Evolutionary conservation across 2,797 vertebrate species (phyloP).

Genomic region (Podargus strigoides): DNA sequence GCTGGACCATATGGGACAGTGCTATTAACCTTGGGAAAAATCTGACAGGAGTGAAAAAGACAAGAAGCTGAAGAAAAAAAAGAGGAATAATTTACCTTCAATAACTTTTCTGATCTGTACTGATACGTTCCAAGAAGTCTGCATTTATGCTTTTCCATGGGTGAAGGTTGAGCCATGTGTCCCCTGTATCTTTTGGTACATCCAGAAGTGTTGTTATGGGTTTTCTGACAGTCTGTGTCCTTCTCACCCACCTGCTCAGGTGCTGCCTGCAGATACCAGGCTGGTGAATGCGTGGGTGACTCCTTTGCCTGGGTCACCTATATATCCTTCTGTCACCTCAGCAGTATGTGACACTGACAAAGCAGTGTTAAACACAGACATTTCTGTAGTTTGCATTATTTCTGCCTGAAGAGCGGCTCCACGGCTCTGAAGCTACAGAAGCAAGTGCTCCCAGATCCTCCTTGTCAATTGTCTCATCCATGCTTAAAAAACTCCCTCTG

Average conservation of each 20-base stretch:
- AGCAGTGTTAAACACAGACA: not conserved
- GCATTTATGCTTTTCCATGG: not conserved
- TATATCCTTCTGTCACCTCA: not conserved
- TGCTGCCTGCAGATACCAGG: not conserved
- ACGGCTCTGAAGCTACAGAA: not conserved
- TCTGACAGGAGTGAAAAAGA: conserved; percentile 5
- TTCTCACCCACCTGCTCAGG: not conserved
- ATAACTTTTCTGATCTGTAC: conserved; percentile 39
- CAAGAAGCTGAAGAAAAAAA: not conserved
- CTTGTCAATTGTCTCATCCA: not conserved
- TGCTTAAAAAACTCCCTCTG: conserved; percentile 5
- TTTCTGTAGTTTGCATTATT: not conserved
- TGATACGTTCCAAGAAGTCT: not conserved
- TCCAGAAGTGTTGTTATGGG: not conserved
- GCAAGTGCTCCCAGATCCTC: not conserved
- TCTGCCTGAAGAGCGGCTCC: not conserved
- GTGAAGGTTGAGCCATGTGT: not conserved
- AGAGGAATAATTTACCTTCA: conserved; percentile 9
- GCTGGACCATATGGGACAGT: conserved; percentile 45
- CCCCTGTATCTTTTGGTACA: not conserved
- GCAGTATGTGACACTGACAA: not conserved
- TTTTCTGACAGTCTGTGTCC: not conserved
- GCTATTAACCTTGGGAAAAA: conserved; percentile 50
- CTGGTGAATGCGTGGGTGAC: not conserved
- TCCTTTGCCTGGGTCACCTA: not conserved